These are phyloP conservation scores for Aplysina aerophoba DNA, from an alignment of 37 sponge, comb jelly and placozoan genomes.

Conservation along the genomic window DNA sequence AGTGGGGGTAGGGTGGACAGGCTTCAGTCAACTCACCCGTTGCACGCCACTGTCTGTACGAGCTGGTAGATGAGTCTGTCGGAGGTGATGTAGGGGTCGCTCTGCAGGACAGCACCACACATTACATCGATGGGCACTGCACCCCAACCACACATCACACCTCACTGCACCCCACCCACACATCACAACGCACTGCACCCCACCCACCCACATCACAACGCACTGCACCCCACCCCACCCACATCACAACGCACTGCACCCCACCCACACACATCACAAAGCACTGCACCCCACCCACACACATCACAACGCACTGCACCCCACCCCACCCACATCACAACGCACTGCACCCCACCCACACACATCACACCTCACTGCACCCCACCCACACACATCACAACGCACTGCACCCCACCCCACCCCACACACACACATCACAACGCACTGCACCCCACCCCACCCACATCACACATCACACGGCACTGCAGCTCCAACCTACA, in stretches of 20 bases:
- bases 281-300: too few relatives aligned
- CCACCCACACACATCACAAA: background rate
- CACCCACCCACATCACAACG: too few relatives aligned
- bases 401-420: too few relatives aligned
- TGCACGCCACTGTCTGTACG: conserved; percentile 64
- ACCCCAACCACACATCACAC: too few relatives aligned
- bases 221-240: too few relatives aligned
- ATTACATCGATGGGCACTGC: background rate
- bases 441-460: too few relatives aligned
- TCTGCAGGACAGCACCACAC: background rate
- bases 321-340: too few relatives aligned
- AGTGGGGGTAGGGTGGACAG: background rate
- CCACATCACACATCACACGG: conserved; percentile 3
- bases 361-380: background rate
- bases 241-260: background rate
- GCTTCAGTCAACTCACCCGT: conserved; percentile 44
- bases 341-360: background rate
- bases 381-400: background rate
- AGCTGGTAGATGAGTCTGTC: conserved; percentile 57
- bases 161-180: too few relatives aligned
- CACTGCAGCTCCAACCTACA: background rate
- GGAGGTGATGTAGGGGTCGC: conserved; percentile 35
- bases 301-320: conserved; percentile 38
- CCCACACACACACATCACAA: conserved; percentile 7
- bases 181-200: too few relatives aligned